Evolutionary conservation across 2,888 invertebrate genomes (phyloP), one percentile per base, ranked within the genome.

Genomic region (Disparrhopalites patrizii): DNA sequence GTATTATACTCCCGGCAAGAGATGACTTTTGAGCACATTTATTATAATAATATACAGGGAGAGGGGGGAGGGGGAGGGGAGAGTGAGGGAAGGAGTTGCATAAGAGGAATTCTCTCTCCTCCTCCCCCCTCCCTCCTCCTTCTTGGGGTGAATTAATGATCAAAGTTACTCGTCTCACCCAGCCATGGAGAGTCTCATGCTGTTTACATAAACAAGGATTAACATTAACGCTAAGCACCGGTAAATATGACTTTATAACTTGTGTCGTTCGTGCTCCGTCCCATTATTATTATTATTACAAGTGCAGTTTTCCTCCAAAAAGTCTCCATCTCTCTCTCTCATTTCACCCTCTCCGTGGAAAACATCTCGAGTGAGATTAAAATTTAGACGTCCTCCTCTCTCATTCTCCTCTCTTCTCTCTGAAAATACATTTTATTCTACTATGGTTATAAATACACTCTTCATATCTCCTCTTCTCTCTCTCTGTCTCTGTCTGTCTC

Each of bases 151-250:
- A 60, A 38, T 60, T 60, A 60, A 60, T 60, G 60, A 18, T 47
- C 43, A 60, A 60, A 60, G 60, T 60, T 60, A 47, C 30, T 27
- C 60, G 13, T 60, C 18, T 23, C 38, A n/a, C n/a, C n/a, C n/a
- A n/a, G n/a, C n/a, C n/a, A n/a, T n/a, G 47, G 27, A 43, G 43
- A 60, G 43, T 27, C 25, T 60, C 60, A 43, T 60, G 47, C 43
- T 60, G 60, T 60, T 60, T 60, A 60, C 60, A 60, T 60, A 60
- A 60, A 60, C 40, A 60, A 60, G 60, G 47, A 60, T 60, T 60
- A 57, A 40, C 57, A 38, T 57, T 57, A 60, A 60, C 47, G 47
- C 47, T 60, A 60, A 60, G 60, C 31, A 60, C 60, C 60, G 47
- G 40, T 60, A 60, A 47, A 60, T 43, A 47, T 40, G 30, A 60